These are phyloP conservation scores for Mugil cephalus DNA, from an alignment of 2,113 vertebrate genomes.

Conservation along the genomic window DNA sequence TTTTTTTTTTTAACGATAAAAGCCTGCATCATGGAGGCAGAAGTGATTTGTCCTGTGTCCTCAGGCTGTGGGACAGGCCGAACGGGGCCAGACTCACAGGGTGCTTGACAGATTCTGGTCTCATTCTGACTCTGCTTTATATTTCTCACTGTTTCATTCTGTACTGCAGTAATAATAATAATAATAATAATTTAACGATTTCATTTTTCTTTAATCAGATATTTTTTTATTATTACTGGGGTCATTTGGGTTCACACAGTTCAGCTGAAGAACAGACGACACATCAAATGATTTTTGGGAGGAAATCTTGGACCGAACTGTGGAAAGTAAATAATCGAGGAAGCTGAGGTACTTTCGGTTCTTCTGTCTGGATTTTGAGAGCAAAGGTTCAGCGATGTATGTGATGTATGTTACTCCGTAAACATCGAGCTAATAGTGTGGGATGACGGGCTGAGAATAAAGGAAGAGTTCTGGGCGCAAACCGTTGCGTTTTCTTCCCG, in stretches of 20 bases:
- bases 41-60: conserved; percentile 53
- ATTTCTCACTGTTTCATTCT: conserved; percentile 11
- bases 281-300: too few relatives aligned
- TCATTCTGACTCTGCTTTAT: conserved; percentile 19
- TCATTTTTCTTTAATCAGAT: too few relatives aligned
- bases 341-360: conserved; percentile 7
- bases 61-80: conserved; percentile 43
- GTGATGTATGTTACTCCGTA: background rate
- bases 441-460: background rate
- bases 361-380: background rate
- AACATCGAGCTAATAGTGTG: background rate
- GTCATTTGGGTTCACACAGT: too few relatives aligned
- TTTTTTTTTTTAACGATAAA: conserved; percentile 43
- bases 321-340: background rate
- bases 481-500: too few relatives aligned
- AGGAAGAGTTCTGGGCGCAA: too few relatives aligned
- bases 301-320: too few relatives aligned
- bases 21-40: conserved; percentile 48
- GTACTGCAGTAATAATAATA: too few relatives aligned
- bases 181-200: too few relatives aligned
- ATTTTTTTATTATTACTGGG: too few relatives aligned
- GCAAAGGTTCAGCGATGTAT: background rate
- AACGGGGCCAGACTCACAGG: conserved; percentile 7
- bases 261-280: too few relatives aligned
- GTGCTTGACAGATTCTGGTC: background rate